Base-by-base conservation (phyloP, 1,140 invertebrate genomes). In the Leptinotarsa lineolata region DNA sequence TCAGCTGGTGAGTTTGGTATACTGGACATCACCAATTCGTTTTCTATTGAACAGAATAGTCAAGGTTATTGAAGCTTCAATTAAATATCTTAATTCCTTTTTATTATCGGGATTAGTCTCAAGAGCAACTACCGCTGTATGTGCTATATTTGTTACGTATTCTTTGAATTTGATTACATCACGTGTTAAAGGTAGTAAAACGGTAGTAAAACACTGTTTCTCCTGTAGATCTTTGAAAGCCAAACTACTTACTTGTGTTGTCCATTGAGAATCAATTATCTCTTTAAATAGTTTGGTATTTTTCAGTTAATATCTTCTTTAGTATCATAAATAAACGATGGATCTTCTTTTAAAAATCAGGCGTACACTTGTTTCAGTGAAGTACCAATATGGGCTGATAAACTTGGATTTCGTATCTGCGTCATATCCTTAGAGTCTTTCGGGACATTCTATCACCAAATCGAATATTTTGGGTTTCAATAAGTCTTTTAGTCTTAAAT, bases 21-120 rank as follows among this genome's bases (percentile, higher is more conserved):
- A 79, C 60, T 80, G 77, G n/a, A 80, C 76, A 73, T 79, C 77
- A 20, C 74, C 79, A 44, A 80, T 77, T 58, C 76, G 61, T 76
- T 68, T 77, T 65, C 79, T 73, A 72, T 80, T 79, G 48, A 72
- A 80, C 18, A 80, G 20, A 30, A 80, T 72, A 16, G 73, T 74
- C 74, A 79, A 77, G 13, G 64, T 45, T 15, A 79, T 18, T 18
- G 70, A 65, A 20, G 64, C 59, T 44, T 80, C 70, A 16, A 74
- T 70, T 8, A 78, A 58, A 44, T 48, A 59, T 72, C 67, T 79
- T 70, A 71, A 80, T 22, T 63, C 70, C 58, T 72, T 72, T 74
- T 72, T 70, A 30, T 76, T 71, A 16, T 30, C 63, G 59, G 2
- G 1, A 59, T 72, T 20, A 13, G 54, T 60, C 60, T 72, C 39